Conservation (phyloP, 2,797 vertebrate genomes). For the Brachymystax lenok region DNA sequence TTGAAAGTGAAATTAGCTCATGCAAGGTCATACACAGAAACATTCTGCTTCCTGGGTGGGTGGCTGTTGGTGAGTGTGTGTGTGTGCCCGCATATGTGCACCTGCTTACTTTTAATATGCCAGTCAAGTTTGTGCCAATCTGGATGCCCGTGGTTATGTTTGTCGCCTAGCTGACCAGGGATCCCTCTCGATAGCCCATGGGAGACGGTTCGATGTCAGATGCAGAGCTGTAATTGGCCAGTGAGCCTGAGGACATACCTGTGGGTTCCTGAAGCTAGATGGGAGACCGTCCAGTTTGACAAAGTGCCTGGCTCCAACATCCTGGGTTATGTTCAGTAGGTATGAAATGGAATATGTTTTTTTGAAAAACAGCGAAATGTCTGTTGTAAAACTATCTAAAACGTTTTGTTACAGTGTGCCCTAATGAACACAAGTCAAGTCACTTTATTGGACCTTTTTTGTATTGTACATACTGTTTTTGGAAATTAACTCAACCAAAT, state of each 20-base stretch:
- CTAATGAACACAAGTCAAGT: background rate
- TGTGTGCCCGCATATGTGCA: background rate
- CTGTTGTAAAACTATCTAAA: background rate
- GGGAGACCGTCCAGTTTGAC: background rate
- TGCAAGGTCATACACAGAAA: constrained; percentile 4
- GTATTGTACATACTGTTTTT: no score
- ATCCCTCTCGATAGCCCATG: background rate
- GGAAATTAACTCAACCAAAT: no score
- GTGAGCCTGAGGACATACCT: background rate
- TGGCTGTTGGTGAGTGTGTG: background rate
- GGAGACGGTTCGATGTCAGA: background rate
- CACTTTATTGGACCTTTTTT: no score
- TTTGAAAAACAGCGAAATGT: background rate
- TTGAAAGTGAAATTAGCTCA: constrained; percentile 31
- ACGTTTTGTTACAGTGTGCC: background rate
- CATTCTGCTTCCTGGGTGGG: background rate
- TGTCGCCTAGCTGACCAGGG: background rate
- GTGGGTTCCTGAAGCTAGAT: background rate
- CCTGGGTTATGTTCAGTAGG: background rate
- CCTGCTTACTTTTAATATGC: background rate
- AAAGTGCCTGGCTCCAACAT: background rate
- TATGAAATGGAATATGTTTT: background rate
- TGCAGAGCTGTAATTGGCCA: background rate
- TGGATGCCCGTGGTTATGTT: background rate
- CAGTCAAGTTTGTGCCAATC: background rate